Percentiles rank a stretch among this genome's conserved stretches.
Conservation (phyloP, 2,888 invertebrate species). For the Metallyticus violacea region DNA sequence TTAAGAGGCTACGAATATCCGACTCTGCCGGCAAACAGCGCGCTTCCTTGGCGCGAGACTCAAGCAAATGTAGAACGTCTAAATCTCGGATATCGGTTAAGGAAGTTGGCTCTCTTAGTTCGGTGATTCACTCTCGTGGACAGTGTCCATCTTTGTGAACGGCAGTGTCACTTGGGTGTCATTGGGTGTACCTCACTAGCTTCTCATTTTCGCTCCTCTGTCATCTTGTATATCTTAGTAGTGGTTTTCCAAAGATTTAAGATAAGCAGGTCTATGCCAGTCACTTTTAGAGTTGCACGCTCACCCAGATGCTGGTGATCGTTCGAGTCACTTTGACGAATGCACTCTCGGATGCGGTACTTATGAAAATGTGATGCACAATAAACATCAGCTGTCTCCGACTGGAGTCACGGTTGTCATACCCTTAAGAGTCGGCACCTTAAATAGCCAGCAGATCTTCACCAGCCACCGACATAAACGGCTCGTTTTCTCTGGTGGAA, state of each 20-base stretch:
- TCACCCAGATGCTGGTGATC: too few relatives aligned
- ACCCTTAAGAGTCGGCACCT: not conserved
- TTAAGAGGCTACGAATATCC: too few relatives aligned
- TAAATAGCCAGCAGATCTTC: not conserved
- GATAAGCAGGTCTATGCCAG: not conserved
- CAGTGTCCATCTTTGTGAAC: too few relatives aligned
- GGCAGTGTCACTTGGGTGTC: too few relatives aligned
- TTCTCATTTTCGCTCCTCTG: not conserved
- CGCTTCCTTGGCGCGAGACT: too few relatives aligned
- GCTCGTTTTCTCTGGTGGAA: not conserved
- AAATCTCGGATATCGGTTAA: too few relatives aligned
- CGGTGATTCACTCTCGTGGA: too few relatives aligned
- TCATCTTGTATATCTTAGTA: not conserved
- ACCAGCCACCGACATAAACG: not conserved
- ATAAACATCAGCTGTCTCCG: not conserved
- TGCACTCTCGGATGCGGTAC: not conserved
- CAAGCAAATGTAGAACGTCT: too few relatives aligned
- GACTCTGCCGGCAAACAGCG: too few relatives aligned
- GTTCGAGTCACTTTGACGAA: not conserved
- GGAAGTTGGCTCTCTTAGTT: too few relatives aligned
- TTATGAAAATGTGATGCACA: not conserved
- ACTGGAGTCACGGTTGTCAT: not conserved
- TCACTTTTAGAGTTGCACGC: not conserved
- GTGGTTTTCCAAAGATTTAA: not conserved
- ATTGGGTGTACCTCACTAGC: not conserved